Evolutionary conservation across 2,113 vertebrate genomes (phyloP), one percentile per base, ranked within the genome.

Genomic region (Ptyas mucosa): DNA sequence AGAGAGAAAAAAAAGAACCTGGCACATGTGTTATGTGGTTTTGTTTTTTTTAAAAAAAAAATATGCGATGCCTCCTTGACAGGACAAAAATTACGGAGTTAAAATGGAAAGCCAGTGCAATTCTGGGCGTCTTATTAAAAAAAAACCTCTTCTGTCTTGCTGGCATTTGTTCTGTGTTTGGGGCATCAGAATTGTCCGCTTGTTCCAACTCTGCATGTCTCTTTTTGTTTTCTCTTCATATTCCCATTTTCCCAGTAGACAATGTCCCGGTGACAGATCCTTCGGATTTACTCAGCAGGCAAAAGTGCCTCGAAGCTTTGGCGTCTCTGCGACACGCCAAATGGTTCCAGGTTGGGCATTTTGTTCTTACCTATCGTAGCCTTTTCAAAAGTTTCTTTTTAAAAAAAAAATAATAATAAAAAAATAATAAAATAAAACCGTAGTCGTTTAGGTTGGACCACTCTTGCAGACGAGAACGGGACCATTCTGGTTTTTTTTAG

Each of bases 271-370:
- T 98, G 97, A 99, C 98, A 98, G 99, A 99, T 97, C 98, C 99
- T 98, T 98, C 98, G 97, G 99, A 99, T 98, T 98, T 99, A 98
- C 97, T 99, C 99, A 99, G 99, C 98, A 99, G 99, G 99, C 99
- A 99, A 98, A 99, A 99, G 98, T 99, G 99, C 98, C 99, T 99
- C 98, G 98, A 99, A 96, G 99, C 99, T 98, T 99, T 99, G 99
- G 99, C 99, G 98, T 99, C 99, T 98, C 99, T 99, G 97, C 99
- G 99, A 98, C 99, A 99, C 99, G 98, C 99, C 98, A 99, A 99
- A 98, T 99, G 99, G 99, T 99, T 99, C 98, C 99, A 99, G 99
- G 99, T 99, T 99, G 98, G 91, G 99, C 99, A 97, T 97, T 98
- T 98, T 98, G 97, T 99, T 98, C 97, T 98, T 98, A 97, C 97